Percentiles rank a stretch among this genome's conserved stretches.
These are phyloP conservation scores for Eilema depressum DNA, from an alignment of 2,888 invertebrate species.

Conservation along the genomic window DNA sequence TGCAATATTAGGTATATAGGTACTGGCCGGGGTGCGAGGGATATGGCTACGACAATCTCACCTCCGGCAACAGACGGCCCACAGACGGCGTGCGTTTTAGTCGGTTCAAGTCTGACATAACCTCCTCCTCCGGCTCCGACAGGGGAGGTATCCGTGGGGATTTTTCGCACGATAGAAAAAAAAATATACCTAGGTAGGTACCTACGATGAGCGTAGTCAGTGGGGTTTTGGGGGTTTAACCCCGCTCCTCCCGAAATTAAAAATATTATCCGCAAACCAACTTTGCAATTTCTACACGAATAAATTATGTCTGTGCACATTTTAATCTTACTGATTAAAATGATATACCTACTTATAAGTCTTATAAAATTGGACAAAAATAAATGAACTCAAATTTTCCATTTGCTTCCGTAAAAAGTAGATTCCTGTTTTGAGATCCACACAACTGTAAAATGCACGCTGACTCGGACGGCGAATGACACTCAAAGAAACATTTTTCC, in stretches of 20 bases:
- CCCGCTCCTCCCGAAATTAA: not conserved
- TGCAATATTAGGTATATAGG: no score
- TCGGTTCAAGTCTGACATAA: no score
- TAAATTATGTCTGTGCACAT: not conserved
- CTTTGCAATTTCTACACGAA: not conserved
- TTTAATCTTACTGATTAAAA: not conserved
- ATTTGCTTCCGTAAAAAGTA: not conserved
- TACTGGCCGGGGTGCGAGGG: no score
- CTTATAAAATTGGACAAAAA: not conserved
- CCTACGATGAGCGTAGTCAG: not conserved
- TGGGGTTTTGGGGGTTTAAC: not conserved
- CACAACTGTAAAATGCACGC: not conserved
- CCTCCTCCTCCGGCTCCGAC: no score
- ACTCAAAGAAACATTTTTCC: not conserved
- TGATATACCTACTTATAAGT: no score
- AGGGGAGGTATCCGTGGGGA: no score
- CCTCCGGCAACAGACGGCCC: no score
- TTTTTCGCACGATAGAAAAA: no score
- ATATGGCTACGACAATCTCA: no score
- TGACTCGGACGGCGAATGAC: not conserved
- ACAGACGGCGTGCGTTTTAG: no score
- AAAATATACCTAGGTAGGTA: no score
- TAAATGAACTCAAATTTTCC: not conserved
- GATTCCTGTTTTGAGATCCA: not conserved
- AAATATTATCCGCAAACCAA: not conserved